phyloP scores from a whole-genome alignment of 1,140 invertebrate species.

The Campodea augens region DNA sequence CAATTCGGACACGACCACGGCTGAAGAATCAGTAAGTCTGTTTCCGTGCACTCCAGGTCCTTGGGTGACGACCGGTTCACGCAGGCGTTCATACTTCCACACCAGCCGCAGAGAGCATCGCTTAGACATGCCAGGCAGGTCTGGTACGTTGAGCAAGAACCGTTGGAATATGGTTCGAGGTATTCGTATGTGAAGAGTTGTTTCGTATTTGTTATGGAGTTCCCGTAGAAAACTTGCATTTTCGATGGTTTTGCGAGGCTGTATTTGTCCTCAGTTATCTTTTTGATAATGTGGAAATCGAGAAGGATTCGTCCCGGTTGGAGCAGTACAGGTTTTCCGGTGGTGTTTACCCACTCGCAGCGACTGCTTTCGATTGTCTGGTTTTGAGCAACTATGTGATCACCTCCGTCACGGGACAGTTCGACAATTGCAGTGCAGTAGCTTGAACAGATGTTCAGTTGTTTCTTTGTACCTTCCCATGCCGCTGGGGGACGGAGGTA shows the following conservation, averaged over 20 bases:
- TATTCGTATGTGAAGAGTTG: constrained; percentile 70
- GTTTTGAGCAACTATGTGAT: neutral
- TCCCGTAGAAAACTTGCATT: constrained; percentile 57
- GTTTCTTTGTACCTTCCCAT: constrained; percentile 44
- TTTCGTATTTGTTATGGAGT: no score
- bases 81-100: constrained; percentile 46
- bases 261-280: constrained; percentile 17
- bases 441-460: constrained; percentile 49
- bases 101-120: constrained; percentile 82
- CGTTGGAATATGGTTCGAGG: constrained; percentile 62
- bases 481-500: constrained; percentile 52
- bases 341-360: constrained; percentile 34
- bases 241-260: constrained; percentile 40
- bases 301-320: constrained; percentile 38
- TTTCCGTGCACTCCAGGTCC: neutral
- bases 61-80: neutral
- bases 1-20: constrained; percentile 67
- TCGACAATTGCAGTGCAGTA: constrained; percentile 39
- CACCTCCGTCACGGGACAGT: constrained; percentile 12
- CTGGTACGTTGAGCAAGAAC: constrained; percentile 51
- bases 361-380: constrained; percentile 42
- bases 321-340: constrained; percentile 31
- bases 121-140: constrained; percentile 76
- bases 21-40: constrained; percentile 54
- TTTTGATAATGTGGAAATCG: constrained; percentile 45